Evolutionary conservation across 2,113 vertebrate species (phyloP), one percentile per base, ranked within the genome.

Genomic region (Tragelaphus buxtoni): DNA sequence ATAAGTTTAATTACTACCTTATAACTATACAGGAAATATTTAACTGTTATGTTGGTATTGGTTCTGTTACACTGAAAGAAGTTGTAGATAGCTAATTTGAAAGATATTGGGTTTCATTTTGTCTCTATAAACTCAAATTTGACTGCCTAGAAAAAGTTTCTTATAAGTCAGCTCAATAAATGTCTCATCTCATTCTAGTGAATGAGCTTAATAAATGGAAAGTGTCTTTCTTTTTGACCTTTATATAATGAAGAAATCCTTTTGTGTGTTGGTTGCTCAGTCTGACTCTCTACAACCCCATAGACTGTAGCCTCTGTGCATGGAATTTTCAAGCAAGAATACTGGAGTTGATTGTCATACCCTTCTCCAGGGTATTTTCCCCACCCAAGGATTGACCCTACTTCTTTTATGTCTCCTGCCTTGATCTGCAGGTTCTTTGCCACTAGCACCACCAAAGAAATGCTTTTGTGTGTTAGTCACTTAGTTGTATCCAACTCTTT

Each of bases 1-100:
- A 92, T 35, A 11, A 91, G 18, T 65, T 84, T 83, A 92, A 92
- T 96, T 94, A 79, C 53, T 91, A 35, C 61, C n/a, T 61, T 88
- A 14, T 49, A 88, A 69, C 17, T 16, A 79, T 42, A 65, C 4
- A 76, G 26, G 49, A 92, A 92, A 87, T 72, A 47, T 63, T 91
- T 80, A 84, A 91, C 20, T 90, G 58, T 61, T 88, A 76, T 14
- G 5, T 55, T 96, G 72, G 2, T 53, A 69, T 96, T 90, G 58
- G 22, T 74, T 95, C 12, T 77, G 63, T 72, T 72, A 1, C 28
- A 95, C 26, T 53, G 9, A 65, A 81, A 93, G 55, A 88, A 93
- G n/a, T 95, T 95, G 58, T 42, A 14, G 76, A 53, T 84, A 85
- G n/a, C 12, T 63, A 45, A 69, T 72, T 81, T 60, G 18, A 51